phyloP scores from a whole-genome alignment of 1,140 invertebrate genomes.

The Drosophila suzukii region DNA sequence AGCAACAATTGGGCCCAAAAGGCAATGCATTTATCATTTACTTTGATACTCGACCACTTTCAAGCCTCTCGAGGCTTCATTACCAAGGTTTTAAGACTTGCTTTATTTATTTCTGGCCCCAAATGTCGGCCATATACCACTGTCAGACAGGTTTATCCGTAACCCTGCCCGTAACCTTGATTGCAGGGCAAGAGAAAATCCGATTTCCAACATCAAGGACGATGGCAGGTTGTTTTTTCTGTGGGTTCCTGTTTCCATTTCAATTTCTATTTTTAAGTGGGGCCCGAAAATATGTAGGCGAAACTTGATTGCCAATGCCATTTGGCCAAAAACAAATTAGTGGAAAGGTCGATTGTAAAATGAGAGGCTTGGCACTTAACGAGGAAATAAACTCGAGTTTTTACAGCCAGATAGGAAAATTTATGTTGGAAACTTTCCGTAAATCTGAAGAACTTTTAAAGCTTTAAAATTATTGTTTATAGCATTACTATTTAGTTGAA shows the following conservation, averaged over 20 bases:
- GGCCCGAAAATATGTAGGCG: conserved; percentile 18
- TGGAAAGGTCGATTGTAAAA: conserved; percentile 33
- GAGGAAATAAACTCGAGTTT: conserved; percentile 7
- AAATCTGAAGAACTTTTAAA: background rate
- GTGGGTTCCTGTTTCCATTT: conserved; percentile 26
- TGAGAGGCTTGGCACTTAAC: conserved; percentile 17
- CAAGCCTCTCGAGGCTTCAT: conserved; percentile 18
- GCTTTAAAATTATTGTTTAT: too few relatives aligned
- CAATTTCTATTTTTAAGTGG: conserved; percentile 40
- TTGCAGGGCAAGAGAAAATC: conserved; percentile 40
- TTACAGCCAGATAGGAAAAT: conserved; percentile 9
- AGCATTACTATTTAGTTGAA: too few relatives aligned
- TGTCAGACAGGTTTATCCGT: conserved; percentile 29
- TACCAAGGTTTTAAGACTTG: conserved; percentile 4
- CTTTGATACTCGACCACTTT: conserved; percentile 12
- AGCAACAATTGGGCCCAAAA: conserved; percentile 43
- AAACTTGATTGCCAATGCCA: conserved; percentile 13
- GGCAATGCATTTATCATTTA: conserved; percentile 38
- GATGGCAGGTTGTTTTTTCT: background rate
- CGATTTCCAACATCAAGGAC: conserved; percentile 41
- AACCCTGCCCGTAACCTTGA: conserved; percentile 48
- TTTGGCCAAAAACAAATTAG: conserved; percentile 7
- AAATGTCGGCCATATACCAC: conserved; percentile 10
- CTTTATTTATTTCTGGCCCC: background rate
- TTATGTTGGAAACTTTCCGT: background rate